Evolutionary conservation across 2,888 invertebrate species (phyloP), one percentile per base, ranked within the genome.

Genomic region (Coremacera marginata): DNA sequence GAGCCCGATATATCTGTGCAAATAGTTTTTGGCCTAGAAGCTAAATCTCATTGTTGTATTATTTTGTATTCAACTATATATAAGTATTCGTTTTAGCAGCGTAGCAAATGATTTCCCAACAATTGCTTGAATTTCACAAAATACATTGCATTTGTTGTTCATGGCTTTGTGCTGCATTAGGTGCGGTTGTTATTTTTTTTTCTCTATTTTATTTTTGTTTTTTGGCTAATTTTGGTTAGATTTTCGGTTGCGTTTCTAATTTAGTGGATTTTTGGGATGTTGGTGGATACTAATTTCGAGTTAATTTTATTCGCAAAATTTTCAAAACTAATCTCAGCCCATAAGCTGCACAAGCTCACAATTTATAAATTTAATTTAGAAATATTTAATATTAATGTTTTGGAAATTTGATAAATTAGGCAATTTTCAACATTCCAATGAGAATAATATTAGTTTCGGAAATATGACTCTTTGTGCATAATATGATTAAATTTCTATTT

Each of bases 221-320:
- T 31, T 44, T 22, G 68, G 27, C 51, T 9, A 49, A 51, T 68
- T 68, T 49, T 9, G 51, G 68, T 25, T 44, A 27, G 16, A n/a
- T 1, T 51, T 27, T 31, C 57, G 71, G 71, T 71, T 57, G 37
- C 57, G 57, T 27, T 34, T 57, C 16, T 57, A 71, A 71, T 71
- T 57, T 37, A 57, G 70, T 27, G 31, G 57, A 22, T 60, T 14
- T 11, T 60, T 34, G 27, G 34, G 5, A 1, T 37, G 55, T 31
- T 25, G 19, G 52, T 22, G 71, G 55, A 71, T 51, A 71, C 71
- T 71, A 57, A 71, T 71, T 71, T 57, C 37, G 71, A 71, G 71
- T 71, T 71, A 71, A 71, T 71, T 71, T 57, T 44, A 71, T 71
- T 71, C 34, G 16, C 55, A 51, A 27, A 68, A 49, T 68, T 68